These are phyloP conservation scores for Rhizoglyphus robini DNA, from an alignment of 1,140 invertebrate genomes.

Conservation along the genomic window DNA sequence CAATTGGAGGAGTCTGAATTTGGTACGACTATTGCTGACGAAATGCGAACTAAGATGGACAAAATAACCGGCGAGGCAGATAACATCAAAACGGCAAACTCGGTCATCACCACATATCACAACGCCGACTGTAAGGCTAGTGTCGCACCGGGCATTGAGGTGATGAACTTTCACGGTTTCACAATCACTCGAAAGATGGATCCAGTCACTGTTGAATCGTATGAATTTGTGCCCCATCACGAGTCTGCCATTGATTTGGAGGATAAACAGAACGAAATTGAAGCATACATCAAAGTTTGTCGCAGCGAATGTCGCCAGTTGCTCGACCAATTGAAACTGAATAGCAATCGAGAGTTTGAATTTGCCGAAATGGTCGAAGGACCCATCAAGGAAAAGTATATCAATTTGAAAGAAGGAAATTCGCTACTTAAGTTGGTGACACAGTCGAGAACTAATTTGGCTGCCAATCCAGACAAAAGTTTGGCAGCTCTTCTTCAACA, in stretches of 20 bases:
- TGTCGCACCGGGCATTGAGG: neutral
- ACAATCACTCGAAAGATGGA: neutral
- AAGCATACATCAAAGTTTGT: neutral
- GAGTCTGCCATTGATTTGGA: neutral
- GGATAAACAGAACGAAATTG: no score
- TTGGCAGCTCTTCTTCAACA: no score
- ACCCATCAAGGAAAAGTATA: neutral
- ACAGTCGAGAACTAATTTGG: no score
- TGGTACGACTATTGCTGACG: no score
- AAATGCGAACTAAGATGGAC: neutral
- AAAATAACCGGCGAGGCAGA: neutral
- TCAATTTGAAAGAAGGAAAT: neutral
- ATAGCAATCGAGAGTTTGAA: neutral
- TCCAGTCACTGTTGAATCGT: neutral
- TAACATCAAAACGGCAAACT: neutral
- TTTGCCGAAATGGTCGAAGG: neutral
- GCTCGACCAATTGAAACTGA: neutral
- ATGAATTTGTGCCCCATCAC: neutral
- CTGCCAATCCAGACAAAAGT: no score
- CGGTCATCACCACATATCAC: neutral
- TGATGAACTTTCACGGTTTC: neutral
- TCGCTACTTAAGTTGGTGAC: no score
- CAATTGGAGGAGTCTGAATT: no score
- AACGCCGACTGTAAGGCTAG: neutral
- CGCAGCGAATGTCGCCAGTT: neutral